Evolutionary conservation across 1,140 invertebrate species (phyloP), one percentile per base, ranked within the genome.

Genomic region (Apis dorsata): DNA sequence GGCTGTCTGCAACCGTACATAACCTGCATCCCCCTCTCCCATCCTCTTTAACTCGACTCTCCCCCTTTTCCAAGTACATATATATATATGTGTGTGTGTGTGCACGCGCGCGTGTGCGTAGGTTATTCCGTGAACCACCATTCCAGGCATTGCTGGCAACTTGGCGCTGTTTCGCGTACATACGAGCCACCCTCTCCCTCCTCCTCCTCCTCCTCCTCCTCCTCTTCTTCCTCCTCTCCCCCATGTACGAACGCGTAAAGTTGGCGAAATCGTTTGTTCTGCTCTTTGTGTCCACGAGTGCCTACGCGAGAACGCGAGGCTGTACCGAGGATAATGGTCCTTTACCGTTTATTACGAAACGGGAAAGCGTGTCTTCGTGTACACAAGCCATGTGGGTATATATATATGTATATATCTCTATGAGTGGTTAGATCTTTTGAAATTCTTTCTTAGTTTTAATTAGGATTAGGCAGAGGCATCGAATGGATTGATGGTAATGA

Each of bases 1-100:
- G 90, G 89, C 90, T 91, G 87, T 90, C 90, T 90, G 89, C 90
- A 89, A 88, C 86, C 78, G 87, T 88, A 91, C 85, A 87, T 84
- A 91, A 83, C 74, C 66, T 70, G 88, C 79, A 77, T 84, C 86
- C 85, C 77, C 1, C 28, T 21, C 57, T 4, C 15, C 87, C 75
- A 81, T 24, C 62, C 28, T 63, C 13, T 21, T 60, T 13, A 28
- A 28, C 62, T 13, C 62, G 24, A 28, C 28, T 28, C 24, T 34
- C 10, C 21, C 10, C n/a, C 51, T n/a, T 60, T 51, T 34, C 21
- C 51, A 44, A 24, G 75, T 73, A 75, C 68, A 84, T 83, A 59
- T 13, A 15, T 53, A 85, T 62, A 75, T 79, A 76, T 59, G 21
- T 53, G 57, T 66, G 51, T 83, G 66, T 68, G 15, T 21, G 62